Base-by-base conservation (phyloP, 2,888 invertebrate genomes). In the Dromius quadrimaculatus region DNA sequence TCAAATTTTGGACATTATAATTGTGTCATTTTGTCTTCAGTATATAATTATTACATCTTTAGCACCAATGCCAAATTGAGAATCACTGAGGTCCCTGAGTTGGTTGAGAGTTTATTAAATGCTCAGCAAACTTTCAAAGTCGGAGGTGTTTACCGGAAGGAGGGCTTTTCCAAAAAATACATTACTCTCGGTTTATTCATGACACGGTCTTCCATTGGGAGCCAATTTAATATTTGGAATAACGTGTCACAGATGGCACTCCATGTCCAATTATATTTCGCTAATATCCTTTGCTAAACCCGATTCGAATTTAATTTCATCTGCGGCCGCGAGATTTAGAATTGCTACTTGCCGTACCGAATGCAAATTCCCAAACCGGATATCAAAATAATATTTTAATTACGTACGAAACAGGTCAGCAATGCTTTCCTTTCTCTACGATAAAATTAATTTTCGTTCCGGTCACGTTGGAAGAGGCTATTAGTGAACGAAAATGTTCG, bases 151-250 rank as follows among this genome's bases (percentile, higher is more conserved):
- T n/a, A n/a, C n/a, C n/a, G n/a, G n/a, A n/a, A n/a, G n/a, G n/a
- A n/a, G n/a, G n/a, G n/a, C n/a, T n/a, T n/a, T n/a, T n/a, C n/a
- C n/a, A n/a, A n/a, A n/a, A n/a, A n/a, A n/a, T n/a, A n/a, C n/a
- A n/a, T n/a, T n/a, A n/a, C n/a, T n/a, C n/a, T n/a, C n/a, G n/a
- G n/a, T n/a, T n/a, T n/a, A n/a, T n/a, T n/a, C n/a, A n/a, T n/a
- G n/a, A n/a, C n/a, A n/a, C n/a, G n/a, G n/a, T n/a, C n/a, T n/a
- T n/a, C n/a, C n/a, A n/a, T n/a, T n/a, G n/a, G n/a, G n/a, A n/a
- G n/a, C 34, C n/a, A 59, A 59, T 59, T 59, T 59, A 59, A 59
- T 59, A 59, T 59, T 59, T 17, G 59, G 36, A 59, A 59, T 59
- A 20, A 13, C 17, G 59, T 36, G 34, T 36, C 34, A 59, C 59